Conservation (phyloP, 1,140 invertebrate species). For the Mycetomoellerius zeteki region DNA sequence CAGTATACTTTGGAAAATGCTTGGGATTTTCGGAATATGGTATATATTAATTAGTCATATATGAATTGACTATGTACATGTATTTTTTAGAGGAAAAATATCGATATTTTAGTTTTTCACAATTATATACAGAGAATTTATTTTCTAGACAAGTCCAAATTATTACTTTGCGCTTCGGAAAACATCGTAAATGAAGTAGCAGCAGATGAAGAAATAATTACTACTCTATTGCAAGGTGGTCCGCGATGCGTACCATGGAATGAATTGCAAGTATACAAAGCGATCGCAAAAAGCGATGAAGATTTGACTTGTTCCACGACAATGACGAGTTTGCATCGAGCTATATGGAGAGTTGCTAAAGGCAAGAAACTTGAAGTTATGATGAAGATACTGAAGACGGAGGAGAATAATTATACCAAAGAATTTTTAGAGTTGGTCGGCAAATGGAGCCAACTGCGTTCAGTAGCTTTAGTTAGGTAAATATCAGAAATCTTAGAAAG, state of each 20-base stretch:
- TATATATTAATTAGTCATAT: constrained; percentile 80
- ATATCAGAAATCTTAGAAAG: not conserved
- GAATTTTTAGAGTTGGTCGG: constrained; percentile 92
- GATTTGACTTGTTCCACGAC: constrained; percentile 67
- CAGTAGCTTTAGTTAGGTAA: constrained; percentile 90
- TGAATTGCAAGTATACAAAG: constrained; percentile 83
- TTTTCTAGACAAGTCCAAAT: constrained; percentile 90
- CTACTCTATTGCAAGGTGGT: constrained; percentile 80
- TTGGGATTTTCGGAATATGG: constrained; percentile 95
- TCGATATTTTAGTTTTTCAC: not conserved
- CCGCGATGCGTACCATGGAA: constrained; percentile 81
- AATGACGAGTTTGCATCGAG: constrained; percentile 79
- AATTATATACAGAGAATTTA: constrained; percentile 37
- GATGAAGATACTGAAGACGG: constrained; percentile 91
- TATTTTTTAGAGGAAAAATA: not conserved
- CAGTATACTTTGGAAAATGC: constrained; percentile 90
- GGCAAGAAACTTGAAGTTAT: constrained; percentile 92
- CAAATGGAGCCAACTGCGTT: constrained; percentile 92
- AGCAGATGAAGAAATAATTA: constrained; percentile 82
- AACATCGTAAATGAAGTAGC: constrained; percentile 79
- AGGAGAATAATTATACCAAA: constrained; percentile 86
- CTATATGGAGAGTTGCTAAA: constrained; percentile 88
- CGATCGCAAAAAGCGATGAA: constrained; percentile 78
- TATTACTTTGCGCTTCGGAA: constrained; percentile 90
- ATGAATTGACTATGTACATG: not conserved